Evolutionary conservation across 1,140 invertebrate species (phyloP), one percentile per base, ranked within the genome.

Genomic region (Drosophila ambigua): DNA sequence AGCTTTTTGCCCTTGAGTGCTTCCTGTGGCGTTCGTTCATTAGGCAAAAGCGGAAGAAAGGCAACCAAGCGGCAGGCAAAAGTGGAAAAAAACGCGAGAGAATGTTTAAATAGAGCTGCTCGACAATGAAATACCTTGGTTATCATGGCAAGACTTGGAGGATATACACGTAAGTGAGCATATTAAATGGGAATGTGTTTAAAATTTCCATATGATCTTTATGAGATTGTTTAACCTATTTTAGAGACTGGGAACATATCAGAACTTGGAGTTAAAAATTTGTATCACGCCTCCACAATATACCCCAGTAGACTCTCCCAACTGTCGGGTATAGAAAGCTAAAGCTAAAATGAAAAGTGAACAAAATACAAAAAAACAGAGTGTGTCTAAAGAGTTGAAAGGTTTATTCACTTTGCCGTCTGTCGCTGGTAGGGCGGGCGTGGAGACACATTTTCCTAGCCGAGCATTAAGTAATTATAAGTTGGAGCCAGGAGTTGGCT

Each of bases 401-500:
- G 71, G 79, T 82, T 85, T 82, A 84, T 87, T 81, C 77, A 80
- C 81, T 85, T 75, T 76, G 66, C 50, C 59, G 50, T 44, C 72
- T 55, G 41, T 57, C 54, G 57, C 57, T 49, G 44, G 48, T 49
- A 51, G 31, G 23, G 45, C 15, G 24, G 11, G 48, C 45, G 23
- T 51, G 48, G 31, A 55, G 60, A 49, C 39, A 63, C 65, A 69
- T 69, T 69, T 50, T 69, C 52, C 67, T 54, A 65, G 48, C 24
- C 54, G 41, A 87, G 50, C 82, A 88, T 87, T 87, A 87, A 87
- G 82, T 87, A 87, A 87, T 87, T 88, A 87, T 87, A 88, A 87
- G 79, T 87, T 88, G 58, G 35, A 13, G 35, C 35, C 35, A 26
- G 35, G 65, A 75, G 77, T 79, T 79, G 68, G 54, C 63, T 68